Base-by-base conservation (phyloP, 2,797 vertebrate species). In the Eutrigla gurnardus region DNA sequence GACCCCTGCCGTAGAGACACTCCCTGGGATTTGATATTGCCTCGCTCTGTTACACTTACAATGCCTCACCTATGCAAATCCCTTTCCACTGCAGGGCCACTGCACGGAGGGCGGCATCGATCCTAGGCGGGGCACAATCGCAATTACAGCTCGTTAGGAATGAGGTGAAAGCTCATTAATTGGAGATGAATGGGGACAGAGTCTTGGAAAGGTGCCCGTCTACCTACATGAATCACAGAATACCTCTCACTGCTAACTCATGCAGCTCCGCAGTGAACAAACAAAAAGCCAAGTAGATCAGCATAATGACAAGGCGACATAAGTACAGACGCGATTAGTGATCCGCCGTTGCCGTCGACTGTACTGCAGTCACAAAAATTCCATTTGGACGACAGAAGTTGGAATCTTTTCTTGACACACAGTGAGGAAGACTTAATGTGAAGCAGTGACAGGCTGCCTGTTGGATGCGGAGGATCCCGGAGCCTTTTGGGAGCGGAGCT, bases 141-240 rank as follows among this genome's bases (percentile, higher is more conserved):
- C 90, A 91, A 93, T 94, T 91, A 93, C 83, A 85, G 85, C 90
- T 94, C 78, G 73, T 95, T 93, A 94, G 89, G 82, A 84, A 76
- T 76, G 66, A 90, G 91, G 89, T 91, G 92, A 95, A 90, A 87
- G 88, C 92, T 94, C 88, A 88, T 95, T 95, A 94, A 88, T 73
- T 78, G 73, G 89, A 92, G 93, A 95, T 86, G 85, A 92, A 94
- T 93, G 87, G 70, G 84, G 85, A 86, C 42, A 40, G 75, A 25
- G 12, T 64, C 77, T 85, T 86, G 91, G 87, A 92, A 86, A 78
- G 65, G 46, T 78, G 83, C 88, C 84, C 61, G 18, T 80, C 80
- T 78, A 80, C 88, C 80, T 73, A 72, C 83, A 89, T 87, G 85
- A 91, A 88, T 91, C 83, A 89, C 80, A 80, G 33, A 80, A 66